phyloP scores from a whole-genome alignment of 2,113 vertebrate species.

The Isurus oxyrinchus region DNA sequence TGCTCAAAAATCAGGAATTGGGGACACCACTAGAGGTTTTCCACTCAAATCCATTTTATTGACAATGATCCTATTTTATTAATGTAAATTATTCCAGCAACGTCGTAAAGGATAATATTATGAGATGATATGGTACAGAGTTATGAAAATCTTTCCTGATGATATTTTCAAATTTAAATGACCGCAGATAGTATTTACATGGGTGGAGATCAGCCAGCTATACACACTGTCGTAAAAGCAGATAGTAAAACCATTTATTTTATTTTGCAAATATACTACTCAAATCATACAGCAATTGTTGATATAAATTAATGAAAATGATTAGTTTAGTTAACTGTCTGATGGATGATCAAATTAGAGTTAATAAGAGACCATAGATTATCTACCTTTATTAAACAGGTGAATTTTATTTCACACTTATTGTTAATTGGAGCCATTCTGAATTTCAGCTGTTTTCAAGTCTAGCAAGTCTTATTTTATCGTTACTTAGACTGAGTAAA shows the following conservation, averaged over 20 bases:
- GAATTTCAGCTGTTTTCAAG: background rate
- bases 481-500: too few relatives aligned
- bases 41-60: background rate
- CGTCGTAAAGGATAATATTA: background rate
- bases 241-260: background rate
- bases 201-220: background rate
- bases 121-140: background rate
- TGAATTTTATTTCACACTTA: background rate
- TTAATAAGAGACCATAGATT: background rate
- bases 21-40: background rate
- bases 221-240: too few relatives aligned
- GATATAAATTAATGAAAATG: background rate
- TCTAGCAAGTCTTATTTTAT: too few relatives aligned
- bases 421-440: background rate
- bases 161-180: background rate
- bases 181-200: background rate
- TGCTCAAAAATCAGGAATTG: background rate
- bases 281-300: background rate
- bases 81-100: background rate
- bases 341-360: background rate
- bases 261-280: background rate
- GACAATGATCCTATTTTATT: conserved; percentile 18
- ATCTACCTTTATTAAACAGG: background rate
- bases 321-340: background rate
- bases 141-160: background rate